Percentiles rank a stretch among this genome's conserved stretches.
Evolutionary conservation across 2,797 vertebrate species (phyloP).

Genomic region (Rhynchotus rufescens): DNA sequence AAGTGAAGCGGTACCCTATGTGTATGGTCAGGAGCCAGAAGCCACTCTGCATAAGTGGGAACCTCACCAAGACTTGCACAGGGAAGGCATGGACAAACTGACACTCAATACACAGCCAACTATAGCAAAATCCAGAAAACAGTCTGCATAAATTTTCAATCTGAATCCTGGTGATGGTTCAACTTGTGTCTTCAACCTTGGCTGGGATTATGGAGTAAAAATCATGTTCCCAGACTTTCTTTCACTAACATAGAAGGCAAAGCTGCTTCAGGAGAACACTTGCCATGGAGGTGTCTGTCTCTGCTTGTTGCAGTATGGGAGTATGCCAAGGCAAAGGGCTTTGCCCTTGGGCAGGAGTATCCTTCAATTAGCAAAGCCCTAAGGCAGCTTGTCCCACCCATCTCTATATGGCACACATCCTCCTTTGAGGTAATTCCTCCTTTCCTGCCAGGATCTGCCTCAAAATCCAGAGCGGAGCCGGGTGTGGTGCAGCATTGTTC

Average conservation of each 20-base stretch:
- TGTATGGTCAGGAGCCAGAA: no score
- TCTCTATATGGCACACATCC: background rate
- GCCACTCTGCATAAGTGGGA: background rate
- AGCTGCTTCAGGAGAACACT: background rate
- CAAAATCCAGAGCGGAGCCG: background rate
- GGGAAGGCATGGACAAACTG: background rate
- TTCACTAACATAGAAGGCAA: background rate
- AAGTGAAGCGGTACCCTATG: no score
- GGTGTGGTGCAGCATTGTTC: background rate
- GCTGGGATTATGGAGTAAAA: background rate
- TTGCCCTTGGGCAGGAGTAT: background rate
- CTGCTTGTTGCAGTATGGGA: background rate
- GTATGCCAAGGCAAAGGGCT: background rate
- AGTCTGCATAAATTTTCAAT: background rate
- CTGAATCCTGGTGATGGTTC: fast-evolving
- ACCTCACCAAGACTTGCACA: background rate
- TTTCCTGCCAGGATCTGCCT: background rate
- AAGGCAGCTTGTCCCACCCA: background rate
- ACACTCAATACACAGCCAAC: background rate
- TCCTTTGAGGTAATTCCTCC: background rate
- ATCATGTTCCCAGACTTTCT: background rate
- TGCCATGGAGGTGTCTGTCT: background rate
- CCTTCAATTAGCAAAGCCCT: background rate
- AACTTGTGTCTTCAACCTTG: background rate
- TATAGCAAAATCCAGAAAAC: background rate